Conservation (phyloP, 2,888 invertebrate genomes). For the Abscondita cerata region DNA sequence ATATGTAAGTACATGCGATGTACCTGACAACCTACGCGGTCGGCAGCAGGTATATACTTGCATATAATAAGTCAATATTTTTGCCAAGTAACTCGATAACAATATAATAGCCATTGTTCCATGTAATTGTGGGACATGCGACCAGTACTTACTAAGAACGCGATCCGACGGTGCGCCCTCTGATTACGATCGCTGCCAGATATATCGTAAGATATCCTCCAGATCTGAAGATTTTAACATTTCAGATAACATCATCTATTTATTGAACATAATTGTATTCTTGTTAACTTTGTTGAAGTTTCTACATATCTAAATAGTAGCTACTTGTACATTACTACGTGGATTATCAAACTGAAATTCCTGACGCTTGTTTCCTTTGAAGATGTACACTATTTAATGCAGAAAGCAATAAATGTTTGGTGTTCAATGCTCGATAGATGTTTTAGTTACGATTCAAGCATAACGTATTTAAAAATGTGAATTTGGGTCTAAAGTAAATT, state of each 20-base stretch:
- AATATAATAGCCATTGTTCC: slow-evolving; percentile 60
- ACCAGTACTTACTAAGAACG: slow-evolving; percentile 55
- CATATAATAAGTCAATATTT: slow-evolving; percentile 59
- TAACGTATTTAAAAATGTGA: no score
- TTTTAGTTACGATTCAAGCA: no score
- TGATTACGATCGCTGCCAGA: slow-evolving; percentile 54
- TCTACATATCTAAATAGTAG: slow-evolving; percentile 1
- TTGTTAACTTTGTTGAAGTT: slow-evolving; percentile 41
- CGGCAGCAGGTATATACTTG: slow-evolving; percentile 46
- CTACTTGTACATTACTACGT: background rate
- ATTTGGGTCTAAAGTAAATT: no score
- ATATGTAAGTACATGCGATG: slow-evolving; percentile 45
- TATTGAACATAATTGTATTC: slow-evolving; percentile 57
- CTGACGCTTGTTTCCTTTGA: no score
- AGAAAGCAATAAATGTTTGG: no score
- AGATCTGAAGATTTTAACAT: slow-evolving; percentile 45
- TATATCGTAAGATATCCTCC: slow-evolving; percentile 48
- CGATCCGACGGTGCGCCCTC: slow-evolving; percentile 47
- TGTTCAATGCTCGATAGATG: no score
- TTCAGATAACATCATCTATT: slow-evolving; percentile 53
- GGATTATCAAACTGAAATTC: background rate
- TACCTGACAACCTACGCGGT: slow-evolving; percentile 51
- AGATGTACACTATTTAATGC: no score
- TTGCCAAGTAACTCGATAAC: slow-evolving; percentile 58
- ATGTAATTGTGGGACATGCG: slow-evolving; percentile 58